Base-by-base conservation (phyloP, 30 jellyfish, hydroid and myxozoan species). In the Cassiopea xamachana region DNA sequence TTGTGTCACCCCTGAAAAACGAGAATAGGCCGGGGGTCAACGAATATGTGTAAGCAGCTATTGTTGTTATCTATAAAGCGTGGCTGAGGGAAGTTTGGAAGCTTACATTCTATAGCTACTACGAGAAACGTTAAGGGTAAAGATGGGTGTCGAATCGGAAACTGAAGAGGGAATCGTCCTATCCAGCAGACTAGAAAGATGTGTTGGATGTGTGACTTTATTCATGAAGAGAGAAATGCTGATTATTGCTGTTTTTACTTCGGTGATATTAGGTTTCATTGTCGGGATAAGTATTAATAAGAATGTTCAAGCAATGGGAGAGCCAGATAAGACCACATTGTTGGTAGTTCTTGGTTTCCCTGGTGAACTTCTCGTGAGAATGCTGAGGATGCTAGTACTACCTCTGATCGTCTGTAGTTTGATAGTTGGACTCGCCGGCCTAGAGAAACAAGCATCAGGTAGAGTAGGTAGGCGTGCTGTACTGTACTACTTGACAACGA, bases 351-450 rank as follows among this genome's bases (percentile, higher is more conserved):
- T 94, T 44, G 97, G 97, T 4, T 94, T 94, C 73, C 98, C 97
- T 6, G 98, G 98, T 1, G 98, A 94, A 68, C 82, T 94, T 8
- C 87, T 94, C 2, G 87, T 94, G 12, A 73, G 98, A 39, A 83
- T 86, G 95, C 93, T 94, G 10, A 89, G 94, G n/a, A 84, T 94
- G 96, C 74, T 94, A 43, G 93, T 94, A 10, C 91, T 94, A 1
- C 98, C 98, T 0, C 92, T 94, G 79, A 94, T 94, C 75, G 92
- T 91, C 50, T 91, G 92, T 93, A 79, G 97, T 55, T 92, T 95
- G 84, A 95, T 95, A 27, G 97, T 96, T 75, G 99, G 99, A 55
- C 79, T 96, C 46, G 99, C 99, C 8, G 97, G 95, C 82, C 93
- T 96, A 8, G 99, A 96, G 83, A 91, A 92, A 67, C 89, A 78